Percentiles rank a stretch among this genome's conserved stretches.
Conservation (phyloP, 2,888 invertebrate species). For the Drosophila algonquin region DNA sequence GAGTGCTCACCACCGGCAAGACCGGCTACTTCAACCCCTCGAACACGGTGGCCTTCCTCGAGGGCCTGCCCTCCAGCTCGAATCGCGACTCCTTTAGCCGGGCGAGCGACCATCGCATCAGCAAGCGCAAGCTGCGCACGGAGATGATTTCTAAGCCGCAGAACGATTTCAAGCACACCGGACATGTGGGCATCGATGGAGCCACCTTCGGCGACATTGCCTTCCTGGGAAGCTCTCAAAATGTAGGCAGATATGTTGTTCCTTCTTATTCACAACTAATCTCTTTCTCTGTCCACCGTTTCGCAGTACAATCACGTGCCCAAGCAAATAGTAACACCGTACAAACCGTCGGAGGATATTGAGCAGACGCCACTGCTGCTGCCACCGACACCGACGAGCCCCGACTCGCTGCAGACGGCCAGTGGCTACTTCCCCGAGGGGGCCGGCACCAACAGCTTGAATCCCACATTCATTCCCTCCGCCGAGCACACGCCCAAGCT, state of each 20-base stretch:
- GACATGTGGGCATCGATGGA: slow-evolving; percentile 98
- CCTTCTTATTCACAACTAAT: not conserved
- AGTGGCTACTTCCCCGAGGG: slow-evolving; percentile 84
- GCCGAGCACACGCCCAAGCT: slow-evolving; percentile 83
- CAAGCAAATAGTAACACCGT: slow-evolving; percentile 94
- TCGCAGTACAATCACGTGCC: slow-evolving; percentile 90
- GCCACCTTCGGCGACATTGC: slow-evolving; percentile 97
- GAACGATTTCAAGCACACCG: slow-evolving; percentile 97
- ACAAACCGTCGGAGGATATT: slow-evolving; percentile 93
- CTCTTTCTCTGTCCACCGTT: not conserved
- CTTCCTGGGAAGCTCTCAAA: slow-evolving; percentile 85
- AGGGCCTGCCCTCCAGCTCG: slow-evolving; percentile 84
- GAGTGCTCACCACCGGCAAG: slow-evolving; percentile 93
- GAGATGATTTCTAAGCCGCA: slow-evolving; percentile 99
- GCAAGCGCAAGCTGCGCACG: slow-evolving; percentile 89
- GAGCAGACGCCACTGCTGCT: slow-evolving; percentile 88
- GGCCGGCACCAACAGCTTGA: slow-evolving; percentile 78
- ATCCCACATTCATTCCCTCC: slow-evolving; percentile 83
- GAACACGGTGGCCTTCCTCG: slow-evolving; percentile 94
- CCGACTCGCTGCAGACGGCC: slow-evolving; percentile 84
- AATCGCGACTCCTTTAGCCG: slow-evolving; percentile 87
- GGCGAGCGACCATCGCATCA: slow-evolving; percentile 85
- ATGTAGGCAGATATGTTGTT: slow-evolving; percentile 71
- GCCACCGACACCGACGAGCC: slow-evolving; percentile 84
- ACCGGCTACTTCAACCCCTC: slow-evolving; percentile 96